Conservation (phyloP, 2,113 vertebrate species). For the Neogale vison region DNA sequence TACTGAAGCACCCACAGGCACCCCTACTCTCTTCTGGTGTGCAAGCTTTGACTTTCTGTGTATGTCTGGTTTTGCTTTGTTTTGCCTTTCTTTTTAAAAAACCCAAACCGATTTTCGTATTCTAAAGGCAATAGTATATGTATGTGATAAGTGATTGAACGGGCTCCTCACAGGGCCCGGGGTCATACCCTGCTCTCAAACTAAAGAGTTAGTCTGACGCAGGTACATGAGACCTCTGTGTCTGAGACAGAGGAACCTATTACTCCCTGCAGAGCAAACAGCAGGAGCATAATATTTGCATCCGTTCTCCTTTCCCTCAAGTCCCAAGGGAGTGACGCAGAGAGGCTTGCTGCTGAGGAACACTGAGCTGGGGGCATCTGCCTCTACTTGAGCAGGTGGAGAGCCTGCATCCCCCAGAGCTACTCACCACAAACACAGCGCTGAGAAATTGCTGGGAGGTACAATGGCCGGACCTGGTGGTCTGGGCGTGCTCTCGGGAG, state of each 20-base stretch:
- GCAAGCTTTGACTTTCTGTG: not conserved
- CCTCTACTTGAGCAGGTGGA: not conserved
- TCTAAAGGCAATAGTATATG: not conserved
- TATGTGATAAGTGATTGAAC: not conserved
- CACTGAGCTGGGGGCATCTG: not conserved
- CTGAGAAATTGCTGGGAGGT: not conserved
- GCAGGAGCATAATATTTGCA: accelerated
- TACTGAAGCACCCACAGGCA: not conserved
- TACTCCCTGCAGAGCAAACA: not conserved
- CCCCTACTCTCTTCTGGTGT: not conserved
- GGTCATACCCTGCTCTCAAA: not conserved
- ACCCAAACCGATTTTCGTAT: not conserved
- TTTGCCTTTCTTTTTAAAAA: not conserved
- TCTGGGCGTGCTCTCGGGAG: not conserved
- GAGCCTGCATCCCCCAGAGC: not conserved
- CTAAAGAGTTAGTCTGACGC: not conserved
- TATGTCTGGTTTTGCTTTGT: not conserved
- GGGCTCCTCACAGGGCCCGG: not conserved
- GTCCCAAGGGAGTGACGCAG: not conserved
- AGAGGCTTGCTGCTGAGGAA: not conserved
- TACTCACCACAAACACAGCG: not conserved
- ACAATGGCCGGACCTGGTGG: not conserved
- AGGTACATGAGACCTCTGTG: not conserved
- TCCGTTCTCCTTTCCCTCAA: not conserved
- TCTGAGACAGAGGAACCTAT: not conserved